A percentile compares a stretch with the other conserved stretches of the same genome.
Conservation (phyloP, 2,888 invertebrate genomes). For the Dendrolimus houi region DNA sequence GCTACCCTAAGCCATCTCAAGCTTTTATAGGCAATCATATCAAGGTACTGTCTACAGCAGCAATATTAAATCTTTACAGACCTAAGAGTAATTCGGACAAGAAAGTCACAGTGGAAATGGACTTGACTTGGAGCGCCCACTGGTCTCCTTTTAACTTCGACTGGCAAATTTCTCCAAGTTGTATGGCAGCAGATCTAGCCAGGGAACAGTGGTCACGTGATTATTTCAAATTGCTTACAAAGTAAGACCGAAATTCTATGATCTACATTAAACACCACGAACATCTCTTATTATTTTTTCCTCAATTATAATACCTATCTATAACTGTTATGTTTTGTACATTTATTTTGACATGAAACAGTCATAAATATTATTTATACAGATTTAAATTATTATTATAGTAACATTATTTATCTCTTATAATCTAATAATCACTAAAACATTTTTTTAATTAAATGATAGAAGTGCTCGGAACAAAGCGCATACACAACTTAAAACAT, state of each 20-base stretch:
- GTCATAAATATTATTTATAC: not conserved
- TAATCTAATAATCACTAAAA: too few species aligned
- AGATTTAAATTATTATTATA: not conserved
- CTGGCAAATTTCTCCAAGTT: conserved; percentile 75
- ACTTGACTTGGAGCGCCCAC: conserved; percentile 77
- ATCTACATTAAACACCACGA: too few species aligned
- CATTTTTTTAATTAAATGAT: too few species aligned
- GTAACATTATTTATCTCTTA: too few species aligned
- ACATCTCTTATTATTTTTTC: too few species aligned
- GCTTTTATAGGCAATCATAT: too few species aligned
- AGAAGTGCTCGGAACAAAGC: too few species aligned
- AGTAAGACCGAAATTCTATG: conserved; percentile 45
- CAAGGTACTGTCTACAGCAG: too few species aligned
- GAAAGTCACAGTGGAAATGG: conserved; percentile 69
- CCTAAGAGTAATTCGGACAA: conserved; percentile 34
- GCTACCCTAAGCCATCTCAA: too few species aligned
- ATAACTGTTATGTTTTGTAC: not conserved
- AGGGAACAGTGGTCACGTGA: conserved; percentile 80
- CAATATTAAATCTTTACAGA: conserved; percentile 21
- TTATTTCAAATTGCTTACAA: conserved; percentile 79
- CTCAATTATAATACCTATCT: not conserved
- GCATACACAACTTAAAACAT: too few species aligned
- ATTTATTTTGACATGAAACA: not conserved
- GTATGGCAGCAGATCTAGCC: conserved; percentile 80
- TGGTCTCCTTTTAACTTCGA: conserved; percentile 82